A percentile compares a stretch with the other conserved stretches of the same genome.
Conservation (phyloP, 2,888 invertebrate species). For the Perithous albicinctus region DNA sequence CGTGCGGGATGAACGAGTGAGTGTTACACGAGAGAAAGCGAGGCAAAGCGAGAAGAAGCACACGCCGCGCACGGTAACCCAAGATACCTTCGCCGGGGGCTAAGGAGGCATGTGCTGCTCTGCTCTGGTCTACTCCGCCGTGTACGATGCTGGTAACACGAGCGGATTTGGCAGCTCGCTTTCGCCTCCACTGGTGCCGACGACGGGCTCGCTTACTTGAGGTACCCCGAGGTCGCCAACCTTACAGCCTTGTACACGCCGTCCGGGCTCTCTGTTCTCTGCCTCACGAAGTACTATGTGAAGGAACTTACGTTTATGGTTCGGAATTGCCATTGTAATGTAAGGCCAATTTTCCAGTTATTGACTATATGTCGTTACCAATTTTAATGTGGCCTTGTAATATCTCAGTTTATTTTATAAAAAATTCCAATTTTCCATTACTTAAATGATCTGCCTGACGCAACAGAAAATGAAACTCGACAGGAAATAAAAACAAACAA, state of each 20-base stretch:
- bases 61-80: constrained; percentile 66
- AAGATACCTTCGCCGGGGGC: constrained; percentile 67
- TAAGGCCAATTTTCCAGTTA: not conserved
- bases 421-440: too few relatives aligned
- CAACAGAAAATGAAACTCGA: too few relatives aligned
- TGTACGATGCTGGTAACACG: constrained; percentile 72
- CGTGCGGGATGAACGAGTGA: constrained; percentile 45
- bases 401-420: too few relatives aligned
- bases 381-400: not conserved
- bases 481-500: too few relatives aligned
- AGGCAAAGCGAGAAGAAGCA: constrained; percentile 57
- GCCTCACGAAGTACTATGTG: not conserved
- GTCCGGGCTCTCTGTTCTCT: not conserved
- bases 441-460: too few relatives aligned
- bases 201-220: constrained; percentile 43
- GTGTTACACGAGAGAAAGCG: constrained; percentile 56
- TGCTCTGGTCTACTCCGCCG: constrained; percentile 45
- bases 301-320: not conserved
- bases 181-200: constrained; percentile 50
- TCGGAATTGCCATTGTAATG: not conserved
- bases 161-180: constrained; percentile 74
- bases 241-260: constrained; percentile 22
- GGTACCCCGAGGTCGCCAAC: constrained; percentile 58
- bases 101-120: constrained; percentile 63
- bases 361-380: not conserved